phyloP scores from a whole-genome alignment of 2,797 vertebrate genomes.

The Clarias laeviceps region DNA sequence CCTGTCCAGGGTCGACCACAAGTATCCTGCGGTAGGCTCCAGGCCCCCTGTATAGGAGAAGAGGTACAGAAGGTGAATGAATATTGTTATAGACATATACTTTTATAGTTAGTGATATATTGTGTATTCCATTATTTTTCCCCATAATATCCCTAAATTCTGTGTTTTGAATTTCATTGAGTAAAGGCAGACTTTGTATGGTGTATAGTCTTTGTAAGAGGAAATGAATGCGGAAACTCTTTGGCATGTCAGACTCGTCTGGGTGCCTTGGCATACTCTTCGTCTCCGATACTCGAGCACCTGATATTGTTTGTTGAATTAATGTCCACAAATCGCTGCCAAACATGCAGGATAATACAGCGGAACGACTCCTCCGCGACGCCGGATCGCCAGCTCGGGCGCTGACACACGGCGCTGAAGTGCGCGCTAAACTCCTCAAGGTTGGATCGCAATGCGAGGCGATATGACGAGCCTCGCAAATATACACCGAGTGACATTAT shows the following conservation, averaged over 20 bases:
- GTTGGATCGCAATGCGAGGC: not conserved
- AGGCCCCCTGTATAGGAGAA: too few species aligned
- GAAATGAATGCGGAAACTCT: not conserved
- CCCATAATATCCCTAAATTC: not conserved
- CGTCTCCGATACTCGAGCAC: not conserved
- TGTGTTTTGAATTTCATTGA: not conserved
- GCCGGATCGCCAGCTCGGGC: constrained; percentile 8
- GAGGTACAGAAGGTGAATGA: too few species aligned
- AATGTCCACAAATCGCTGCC: constrained; percentile 24
- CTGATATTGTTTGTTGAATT: constrained; percentile 34
- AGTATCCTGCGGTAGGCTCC: too few species aligned
- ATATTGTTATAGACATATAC: too few species aligned
- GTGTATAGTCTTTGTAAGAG: not conserved
- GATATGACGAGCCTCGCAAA: constrained; percentile 3
- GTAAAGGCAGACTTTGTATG: not conserved
- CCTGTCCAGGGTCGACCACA: too few species aligned
- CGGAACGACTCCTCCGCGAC: not conserved
- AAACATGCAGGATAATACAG: not conserved
- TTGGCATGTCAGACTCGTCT: not conserved
- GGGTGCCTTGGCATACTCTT: not conserved
- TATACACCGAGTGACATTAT: not conserved
- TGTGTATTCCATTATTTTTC: not conserved
- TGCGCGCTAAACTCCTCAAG: constrained; percentile 22
- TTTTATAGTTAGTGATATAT: not conserved
- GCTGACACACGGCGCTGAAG: not conserved